phyloP scores from a whole-genome alignment of 2,797 vertebrate genomes.

The Sylvia borin region DNA sequence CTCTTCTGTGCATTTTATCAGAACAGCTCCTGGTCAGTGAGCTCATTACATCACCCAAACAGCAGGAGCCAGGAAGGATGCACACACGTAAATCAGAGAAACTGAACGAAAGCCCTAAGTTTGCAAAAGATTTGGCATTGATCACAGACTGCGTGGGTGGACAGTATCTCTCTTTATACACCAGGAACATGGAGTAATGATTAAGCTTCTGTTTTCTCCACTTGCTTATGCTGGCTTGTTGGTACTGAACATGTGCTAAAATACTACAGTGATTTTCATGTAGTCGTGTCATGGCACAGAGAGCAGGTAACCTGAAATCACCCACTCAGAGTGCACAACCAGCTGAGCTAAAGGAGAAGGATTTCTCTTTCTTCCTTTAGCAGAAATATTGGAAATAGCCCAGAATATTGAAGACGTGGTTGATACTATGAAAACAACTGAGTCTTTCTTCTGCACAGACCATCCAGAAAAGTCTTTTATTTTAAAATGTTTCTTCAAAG shows the following conservation, averaged over 20 bases:
- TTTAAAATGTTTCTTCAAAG: constrained; percentile 18
- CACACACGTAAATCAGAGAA: constrained; percentile 22
- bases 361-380: background rate
- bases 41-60: background rate
- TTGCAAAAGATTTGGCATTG: constrained; percentile 58
- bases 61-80: constrained; percentile 10
- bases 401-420: background rate
- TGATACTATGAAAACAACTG: background rate
- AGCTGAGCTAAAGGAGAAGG: background rate
- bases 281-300: constrained; percentile 8
- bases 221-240: constrained; percentile 34
- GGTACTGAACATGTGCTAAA: constrained; percentile 54
- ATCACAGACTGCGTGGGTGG: constrained; percentile 66
- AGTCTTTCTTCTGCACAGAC: background rate
- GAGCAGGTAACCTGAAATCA: constrained; percentile 58
- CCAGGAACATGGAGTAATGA: constrained; percentile 71
- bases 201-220: constrained; percentile 68
- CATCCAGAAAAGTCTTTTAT: constrained; percentile 3
- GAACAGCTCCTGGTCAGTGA: background rate
- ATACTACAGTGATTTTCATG: constrained; percentile 31
- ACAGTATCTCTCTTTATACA: constrained; percentile 66
- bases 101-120: constrained; percentile 39
- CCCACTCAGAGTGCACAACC: background rate
- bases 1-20: background rate
- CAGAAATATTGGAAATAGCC: background rate